Conservation (phyloP, 2,888 invertebrate species). For the Phytoseiulus persimilis region DNA sequence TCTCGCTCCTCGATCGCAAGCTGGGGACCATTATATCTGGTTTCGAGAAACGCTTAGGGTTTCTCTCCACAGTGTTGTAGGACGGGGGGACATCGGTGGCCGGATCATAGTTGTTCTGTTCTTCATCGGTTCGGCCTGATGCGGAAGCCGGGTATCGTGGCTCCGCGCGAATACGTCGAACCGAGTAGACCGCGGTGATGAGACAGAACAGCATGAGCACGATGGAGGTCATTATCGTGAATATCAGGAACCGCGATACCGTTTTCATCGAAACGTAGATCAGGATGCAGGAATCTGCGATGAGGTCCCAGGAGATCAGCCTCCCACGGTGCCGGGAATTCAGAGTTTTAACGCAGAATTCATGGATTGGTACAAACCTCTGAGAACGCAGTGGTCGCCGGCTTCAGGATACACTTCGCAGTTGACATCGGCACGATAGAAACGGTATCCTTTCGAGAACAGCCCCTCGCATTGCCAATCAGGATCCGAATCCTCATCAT, state of each 20-base stretch:
- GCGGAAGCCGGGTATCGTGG: not conserved
- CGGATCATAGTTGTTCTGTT: not conserved
- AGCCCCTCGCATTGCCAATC: not conserved
- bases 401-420: not conserved
- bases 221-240: not conserved
- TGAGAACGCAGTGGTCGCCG: not conserved
- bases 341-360: not conserved
- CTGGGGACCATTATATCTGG: too few relatives aligned
- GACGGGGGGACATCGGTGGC: not conserved
- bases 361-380: not conserved
- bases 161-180: not conserved
- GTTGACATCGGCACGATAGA: not conserved
- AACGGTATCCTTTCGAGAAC: not conserved
- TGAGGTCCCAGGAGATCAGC: not conserved
- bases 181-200: not conserved
- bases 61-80: not conserved
- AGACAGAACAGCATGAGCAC: not conserved
- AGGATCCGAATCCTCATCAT: not conserved
- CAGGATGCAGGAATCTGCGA: not conserved
- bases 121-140: not conserved
- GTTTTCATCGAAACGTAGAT: not conserved
- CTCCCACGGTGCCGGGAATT: not conserved
- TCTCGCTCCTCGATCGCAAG: too few relatives aligned
- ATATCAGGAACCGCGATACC: not conserved
- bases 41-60: too few relatives aligned